phyloP scores from a whole-genome alignment of 2,797 vertebrate genomes.

The Phrynocephalus vlangalii region DNA sequence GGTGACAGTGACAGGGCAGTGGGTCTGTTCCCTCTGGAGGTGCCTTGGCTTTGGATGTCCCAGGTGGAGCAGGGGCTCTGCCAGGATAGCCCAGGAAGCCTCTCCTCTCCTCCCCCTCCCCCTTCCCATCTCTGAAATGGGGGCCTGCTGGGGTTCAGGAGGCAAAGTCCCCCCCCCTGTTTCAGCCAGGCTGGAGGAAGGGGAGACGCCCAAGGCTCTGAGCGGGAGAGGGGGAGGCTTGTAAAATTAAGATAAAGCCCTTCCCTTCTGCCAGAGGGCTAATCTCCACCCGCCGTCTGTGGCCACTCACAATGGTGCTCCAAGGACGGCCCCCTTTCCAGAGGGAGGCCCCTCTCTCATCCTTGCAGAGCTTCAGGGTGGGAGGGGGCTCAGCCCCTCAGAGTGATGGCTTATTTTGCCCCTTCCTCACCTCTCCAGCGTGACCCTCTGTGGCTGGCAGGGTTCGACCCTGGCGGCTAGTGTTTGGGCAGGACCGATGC shows the following conservation, averaged over 20 bases:
- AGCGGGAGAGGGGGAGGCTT: neutral
- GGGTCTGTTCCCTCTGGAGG: too few relatives aligned
- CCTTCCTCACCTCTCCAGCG: neutral
- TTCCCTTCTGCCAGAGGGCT: constrained; percentile 3
- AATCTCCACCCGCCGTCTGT: neutral
- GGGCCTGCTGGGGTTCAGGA: neutral
- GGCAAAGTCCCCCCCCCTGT: neutral
- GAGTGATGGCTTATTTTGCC: too few relatives aligned
- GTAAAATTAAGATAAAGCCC: constrained; percentile 34
- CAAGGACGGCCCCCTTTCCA: neutral
- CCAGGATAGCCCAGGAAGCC: too few relatives aligned
- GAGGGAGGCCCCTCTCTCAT: neutral
- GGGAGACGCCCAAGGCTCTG: neutral
- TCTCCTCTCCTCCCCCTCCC: too few relatives aligned
- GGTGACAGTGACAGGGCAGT: too few relatives aligned
- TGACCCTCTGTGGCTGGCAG: neutral
- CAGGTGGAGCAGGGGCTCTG: too few relatives aligned
- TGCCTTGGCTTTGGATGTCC: too few relatives aligned
- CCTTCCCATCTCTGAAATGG: too few relatives aligned
- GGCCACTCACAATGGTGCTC: neutral
- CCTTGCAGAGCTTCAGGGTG: neutral
- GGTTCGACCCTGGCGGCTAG: too few relatives aligned
- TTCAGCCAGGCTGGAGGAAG: neutral
- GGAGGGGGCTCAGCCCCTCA: neutral
- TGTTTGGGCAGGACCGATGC: too few relatives aligned